These are phyloP conservation scores for Salvator merianae DNA, from an alignment of 2,113 vertebrate genomes.

Conservation along the genomic window DNA sequence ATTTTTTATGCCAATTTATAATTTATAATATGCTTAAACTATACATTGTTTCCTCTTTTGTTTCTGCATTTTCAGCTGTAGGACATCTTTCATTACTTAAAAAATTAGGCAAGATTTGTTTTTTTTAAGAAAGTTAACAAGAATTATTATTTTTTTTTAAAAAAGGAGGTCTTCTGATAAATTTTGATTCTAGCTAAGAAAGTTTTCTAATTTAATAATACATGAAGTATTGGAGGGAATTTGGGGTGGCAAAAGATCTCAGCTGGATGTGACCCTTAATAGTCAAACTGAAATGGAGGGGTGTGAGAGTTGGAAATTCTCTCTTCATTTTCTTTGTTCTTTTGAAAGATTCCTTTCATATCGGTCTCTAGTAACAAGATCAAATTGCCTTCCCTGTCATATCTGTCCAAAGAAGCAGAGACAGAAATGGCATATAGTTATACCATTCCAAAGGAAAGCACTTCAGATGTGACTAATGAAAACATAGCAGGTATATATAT, in stretches of 20 bases:
- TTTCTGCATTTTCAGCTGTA: background rate
- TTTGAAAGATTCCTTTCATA: background rate
- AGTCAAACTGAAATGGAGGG: background rate
- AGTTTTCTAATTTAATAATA: background rate
- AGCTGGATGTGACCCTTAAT: background rate
- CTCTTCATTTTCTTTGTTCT: background rate
- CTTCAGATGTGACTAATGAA: slow-evolving; percentile 26
- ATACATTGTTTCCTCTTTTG: background rate
- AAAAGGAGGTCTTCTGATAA: background rate
- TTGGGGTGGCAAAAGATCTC: background rate
- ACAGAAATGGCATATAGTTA: slow-evolving; percentile 10
- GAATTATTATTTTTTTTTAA: background rate
- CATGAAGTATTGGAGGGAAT: background rate
- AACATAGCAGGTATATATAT: background rate
- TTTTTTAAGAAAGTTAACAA: background rate
- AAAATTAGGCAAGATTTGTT: background rate
- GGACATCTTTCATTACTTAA: background rate
- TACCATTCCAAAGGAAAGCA: slow-evolving; percentile 9
- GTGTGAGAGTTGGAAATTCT: background rate
- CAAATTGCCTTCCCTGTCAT: slow-evolving; percentile 6
- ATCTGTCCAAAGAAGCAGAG: slow-evolving; percentile 5
- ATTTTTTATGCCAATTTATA: background rate
- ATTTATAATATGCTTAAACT: background rate
- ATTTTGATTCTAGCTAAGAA: background rate
- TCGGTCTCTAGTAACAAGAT: slow-evolving; percentile 4